Conservation (phyloP, 2,113 vertebrate species). For the Nesoenas mayeri region DNA sequence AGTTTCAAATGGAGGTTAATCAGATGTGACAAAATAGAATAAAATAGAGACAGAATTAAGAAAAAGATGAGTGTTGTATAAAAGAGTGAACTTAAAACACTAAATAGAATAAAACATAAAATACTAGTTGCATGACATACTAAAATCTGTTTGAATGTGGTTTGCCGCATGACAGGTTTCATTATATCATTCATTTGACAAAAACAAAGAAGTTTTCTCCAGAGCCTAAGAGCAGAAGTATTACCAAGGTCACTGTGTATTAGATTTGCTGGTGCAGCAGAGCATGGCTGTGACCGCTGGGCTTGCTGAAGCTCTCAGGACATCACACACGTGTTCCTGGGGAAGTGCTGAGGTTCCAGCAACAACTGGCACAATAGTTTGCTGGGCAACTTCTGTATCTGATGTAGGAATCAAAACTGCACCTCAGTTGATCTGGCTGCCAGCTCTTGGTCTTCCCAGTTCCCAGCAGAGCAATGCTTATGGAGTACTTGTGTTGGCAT, state of each 20-base stretch:
- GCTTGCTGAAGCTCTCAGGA: not conserved
- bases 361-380: not conserved
- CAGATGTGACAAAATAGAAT: constrained; percentile 45
- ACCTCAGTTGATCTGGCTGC: constrained; percentile 34
- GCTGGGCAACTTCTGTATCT: not conserved
- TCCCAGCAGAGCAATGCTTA: constrained; percentile 56
- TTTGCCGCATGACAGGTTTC: constrained; percentile 45
- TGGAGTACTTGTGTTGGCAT: constrained; percentile 59
- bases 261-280: not conserved
- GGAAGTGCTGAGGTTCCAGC: not conserved
- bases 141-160: not conserved
- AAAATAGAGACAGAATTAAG: constrained; percentile 33
- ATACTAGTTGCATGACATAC: not conserved
- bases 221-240: not conserved
- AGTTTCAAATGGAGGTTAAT: constrained; percentile 41
- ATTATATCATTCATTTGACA: constrained; percentile 47
- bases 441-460: constrained; percentile 50
- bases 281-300: not conserved
- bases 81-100: not conserved
- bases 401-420: constrained; percentile 23
- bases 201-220: constrained; percentile 49
- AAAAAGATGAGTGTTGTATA: not conserved
- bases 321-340: not conserved
- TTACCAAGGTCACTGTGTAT: constrained; percentile 19
- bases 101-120: constrained; percentile 18